A percentile compares a stretch with the other conserved stretches of the same genome.
Evolutionary conservation across 2,797 vertebrate genomes (phyloP).

Genomic region (Coilia nasus): DNA sequence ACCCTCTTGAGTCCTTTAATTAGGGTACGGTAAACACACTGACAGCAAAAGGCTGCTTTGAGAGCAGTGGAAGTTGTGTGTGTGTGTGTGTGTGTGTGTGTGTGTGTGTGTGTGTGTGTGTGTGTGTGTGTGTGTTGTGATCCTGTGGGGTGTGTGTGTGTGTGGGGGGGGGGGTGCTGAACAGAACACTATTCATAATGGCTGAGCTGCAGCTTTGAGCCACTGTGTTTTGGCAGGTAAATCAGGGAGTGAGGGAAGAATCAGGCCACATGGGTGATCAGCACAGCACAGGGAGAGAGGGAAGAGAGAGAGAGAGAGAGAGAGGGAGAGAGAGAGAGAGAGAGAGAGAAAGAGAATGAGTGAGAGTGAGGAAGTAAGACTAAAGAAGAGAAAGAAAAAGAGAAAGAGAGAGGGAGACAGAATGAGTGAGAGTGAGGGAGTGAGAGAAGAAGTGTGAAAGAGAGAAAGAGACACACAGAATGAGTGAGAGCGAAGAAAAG

Average conservation of each 20-base stretch:
- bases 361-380: too few relatives aligned
- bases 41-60: slow-evolving; percentile 39
- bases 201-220: not conserved
- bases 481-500: not conserved
- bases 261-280: not conserved
- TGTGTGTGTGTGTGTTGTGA: not conserved
- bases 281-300: not conserved
- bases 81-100: slow-evolving; percentile 14
- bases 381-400: too few relatives aligned
- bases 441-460: not conserved
- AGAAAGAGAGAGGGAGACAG: too few relatives aligned
- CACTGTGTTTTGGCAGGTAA: slow-evolving; percentile 4
- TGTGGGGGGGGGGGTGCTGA: not conserved
- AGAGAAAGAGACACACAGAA: not conserved
- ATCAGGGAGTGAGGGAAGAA: not conserved
- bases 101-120: not conserved
- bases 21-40: slow-evolving; percentile 43
- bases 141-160: not conserved
- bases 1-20: slow-evolving; percentile 51
- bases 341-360: too few relatives aligned
- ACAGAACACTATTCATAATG: not conserved
- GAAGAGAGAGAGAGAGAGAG: too few relatives aligned
- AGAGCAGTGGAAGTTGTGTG: not conserved
- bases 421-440: not conserved
- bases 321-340: too few relatives aligned